Evolutionary conservation across 2,113 vertebrate species (phyloP).

Genomic region (Neotoma lepida): DNA sequence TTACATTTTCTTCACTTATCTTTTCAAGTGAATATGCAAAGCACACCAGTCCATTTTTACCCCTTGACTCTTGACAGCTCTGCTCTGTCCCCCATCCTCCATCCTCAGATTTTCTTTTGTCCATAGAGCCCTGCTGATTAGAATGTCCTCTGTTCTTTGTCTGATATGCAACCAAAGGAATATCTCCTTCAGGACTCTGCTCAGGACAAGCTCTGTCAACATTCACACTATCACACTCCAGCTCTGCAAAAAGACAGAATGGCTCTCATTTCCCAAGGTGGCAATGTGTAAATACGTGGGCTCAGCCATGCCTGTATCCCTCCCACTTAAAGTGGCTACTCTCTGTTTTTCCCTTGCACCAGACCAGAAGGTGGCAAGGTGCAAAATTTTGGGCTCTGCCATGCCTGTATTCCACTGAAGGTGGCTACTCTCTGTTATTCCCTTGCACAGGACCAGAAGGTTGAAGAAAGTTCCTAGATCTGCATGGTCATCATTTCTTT

Average conservation of each 20-base stretch:
- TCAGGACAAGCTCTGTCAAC: neutral
- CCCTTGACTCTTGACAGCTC: neutral
- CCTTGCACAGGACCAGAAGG: neutral
- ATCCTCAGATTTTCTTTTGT: neutral
- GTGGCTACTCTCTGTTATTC: neutral
- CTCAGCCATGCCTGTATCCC: neutral
- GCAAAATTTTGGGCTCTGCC: neutral
- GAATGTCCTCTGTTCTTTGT: too few species aligned
- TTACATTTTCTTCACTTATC: neutral
- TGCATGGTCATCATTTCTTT: too few species aligned
- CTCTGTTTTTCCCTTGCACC: neutral
- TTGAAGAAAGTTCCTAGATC: neutral
- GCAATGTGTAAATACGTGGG: too few species aligned
- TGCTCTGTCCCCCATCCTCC: too few species aligned
- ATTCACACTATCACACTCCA: neutral
- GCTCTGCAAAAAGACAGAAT: too few species aligned
- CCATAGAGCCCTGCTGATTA: neutral
- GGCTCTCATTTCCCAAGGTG: neutral
- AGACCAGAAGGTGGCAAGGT: neutral
- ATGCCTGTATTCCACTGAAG: fast-evolving
- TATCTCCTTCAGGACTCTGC: neutral
- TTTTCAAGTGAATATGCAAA: neutral
- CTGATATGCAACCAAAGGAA: neutral
- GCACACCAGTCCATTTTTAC: neutral
- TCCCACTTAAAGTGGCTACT: fast-evolving